phyloP scores from a whole-genome alignment of 1,140 invertebrate genomes.

The Caerostris darwini region DNA sequence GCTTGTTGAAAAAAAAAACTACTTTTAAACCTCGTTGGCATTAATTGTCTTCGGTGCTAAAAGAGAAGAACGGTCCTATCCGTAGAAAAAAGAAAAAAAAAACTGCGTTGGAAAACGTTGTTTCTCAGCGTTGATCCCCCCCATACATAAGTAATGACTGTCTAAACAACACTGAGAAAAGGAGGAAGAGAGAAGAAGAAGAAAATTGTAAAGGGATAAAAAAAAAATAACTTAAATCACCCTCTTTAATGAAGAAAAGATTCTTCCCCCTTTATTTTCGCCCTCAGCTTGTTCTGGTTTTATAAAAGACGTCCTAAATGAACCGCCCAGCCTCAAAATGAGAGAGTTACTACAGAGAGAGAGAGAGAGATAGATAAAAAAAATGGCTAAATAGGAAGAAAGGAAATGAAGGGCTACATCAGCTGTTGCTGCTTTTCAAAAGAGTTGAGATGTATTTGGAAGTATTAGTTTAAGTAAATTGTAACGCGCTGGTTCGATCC shows the following conservation, averaged over 20 bases:
- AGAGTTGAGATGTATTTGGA: conserved; percentile 5
- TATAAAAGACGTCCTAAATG: conserved; percentile 71
- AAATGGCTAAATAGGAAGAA: neutral
- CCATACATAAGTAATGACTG: conserved; percentile 76
- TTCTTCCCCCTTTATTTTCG: conserved; percentile 51
- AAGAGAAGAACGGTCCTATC: conserved; percentile 8
- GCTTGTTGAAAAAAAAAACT: conserved; percentile 42
- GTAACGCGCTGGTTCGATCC: neutral
- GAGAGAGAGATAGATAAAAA: no score
- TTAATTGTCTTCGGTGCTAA: conserved; percentile 67
- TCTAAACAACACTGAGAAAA: conserved; percentile 59
- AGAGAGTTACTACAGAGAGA: conserved; percentile 20
- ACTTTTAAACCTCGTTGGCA: conserved; percentile 58
- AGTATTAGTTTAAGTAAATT: neutral
- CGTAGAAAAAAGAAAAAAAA: neutral
- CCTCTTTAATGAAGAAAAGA: conserved; percentile 74
- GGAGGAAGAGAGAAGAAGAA: neutral
- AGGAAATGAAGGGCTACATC: conserved; percentile 4
- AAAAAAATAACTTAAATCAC: conserved; percentile 59
- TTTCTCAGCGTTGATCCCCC: conserved; percentile 68
- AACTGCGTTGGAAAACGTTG: conserved; percentile 47
- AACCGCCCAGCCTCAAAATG: conserved; percentile 53
- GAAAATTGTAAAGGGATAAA: neutral
- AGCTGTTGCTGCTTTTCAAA: conserved; percentile 36
- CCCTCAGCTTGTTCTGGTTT: conserved; percentile 56